Percentiles rank a stretch among this genome's conserved stretches.
These are phyloP conservation scores for Benitochromis conjunctus DNA, from an alignment of 2,113 vertebrate genomes.

Conservation along the genomic window DNA sequence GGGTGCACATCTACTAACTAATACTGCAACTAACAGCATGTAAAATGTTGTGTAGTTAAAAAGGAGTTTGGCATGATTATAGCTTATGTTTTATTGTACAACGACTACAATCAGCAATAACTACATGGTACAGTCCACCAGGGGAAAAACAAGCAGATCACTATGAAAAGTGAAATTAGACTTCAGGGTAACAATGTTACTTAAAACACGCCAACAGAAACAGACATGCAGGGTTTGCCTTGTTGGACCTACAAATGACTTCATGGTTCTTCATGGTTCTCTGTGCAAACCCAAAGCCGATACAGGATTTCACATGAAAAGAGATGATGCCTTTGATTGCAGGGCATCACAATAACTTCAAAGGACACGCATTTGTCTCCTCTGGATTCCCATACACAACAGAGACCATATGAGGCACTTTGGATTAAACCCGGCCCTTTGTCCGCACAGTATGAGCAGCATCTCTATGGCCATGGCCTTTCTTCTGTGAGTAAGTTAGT, in stretches of 20 bases:
- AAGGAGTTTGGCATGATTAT: background rate
- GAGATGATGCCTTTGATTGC: background rate
- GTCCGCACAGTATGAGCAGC: background rate
- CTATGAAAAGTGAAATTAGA: background rate
- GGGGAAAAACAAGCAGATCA: background rate
- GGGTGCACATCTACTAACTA: background rate
- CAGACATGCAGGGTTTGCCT: background rate
- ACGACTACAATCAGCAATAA: background rate
- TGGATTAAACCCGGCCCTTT: background rate
- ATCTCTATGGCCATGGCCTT: background rate
- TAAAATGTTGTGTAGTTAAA: background rate
- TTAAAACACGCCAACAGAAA: background rate
- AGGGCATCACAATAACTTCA: background rate
- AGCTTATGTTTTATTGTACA: background rate
- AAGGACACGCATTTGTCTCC: background rate
- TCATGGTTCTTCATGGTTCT: background rate
- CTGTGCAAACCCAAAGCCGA: fast-evolving
- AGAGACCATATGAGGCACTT: background rate
- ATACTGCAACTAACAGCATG: background rate
- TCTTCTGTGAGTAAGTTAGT: background rate
- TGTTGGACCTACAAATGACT: background rate
- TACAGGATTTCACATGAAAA: background rate
- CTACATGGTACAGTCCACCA: background rate
- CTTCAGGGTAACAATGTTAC: background rate
- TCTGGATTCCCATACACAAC: background rate